Evolutionary conservation across 1,140 invertebrate genomes (phyloP).

Genomic region (Drosophila arawakana): DNA sequence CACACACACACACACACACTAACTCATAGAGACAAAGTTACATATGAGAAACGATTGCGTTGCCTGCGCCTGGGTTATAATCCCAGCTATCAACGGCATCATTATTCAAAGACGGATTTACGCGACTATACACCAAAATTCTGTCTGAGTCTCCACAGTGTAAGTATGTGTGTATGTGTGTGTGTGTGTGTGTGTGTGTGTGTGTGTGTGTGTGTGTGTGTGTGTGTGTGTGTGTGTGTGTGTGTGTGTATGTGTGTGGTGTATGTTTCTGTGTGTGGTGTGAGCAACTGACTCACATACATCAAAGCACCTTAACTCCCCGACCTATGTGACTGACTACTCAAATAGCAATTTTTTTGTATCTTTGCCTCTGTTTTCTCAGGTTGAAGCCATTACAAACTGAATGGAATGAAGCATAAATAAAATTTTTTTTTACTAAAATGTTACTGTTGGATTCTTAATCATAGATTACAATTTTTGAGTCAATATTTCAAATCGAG

Average conservation of each 20-base stretch:
- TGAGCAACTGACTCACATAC: conserved; percentile 64
- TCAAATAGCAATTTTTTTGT: conserved; percentile 66
- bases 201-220: conserved; percentile 20
- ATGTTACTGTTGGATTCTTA: too few species aligned
- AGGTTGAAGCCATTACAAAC: not conserved
- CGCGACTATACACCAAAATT: conserved; percentile 57
- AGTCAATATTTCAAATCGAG: too few species aligned
- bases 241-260: conserved; percentile 1
- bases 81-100: conserved; percentile 79
- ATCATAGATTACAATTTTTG: too few species aligned
- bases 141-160: conserved; percentile 2
- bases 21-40: not conserved
- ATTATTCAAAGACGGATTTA: conserved; percentile 80
- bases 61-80: conserved; percentile 52
- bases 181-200: conserved; percentile 10
- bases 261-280: conserved; percentile 18
- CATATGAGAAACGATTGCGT: conserved; percentile 19
- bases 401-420: too few species aligned
- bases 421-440: not conserved
- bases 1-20: conserved; percentile 8
- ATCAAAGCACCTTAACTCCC: conserved; percentile 72
- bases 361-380: not conserved
- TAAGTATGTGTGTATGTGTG: not conserved
- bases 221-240: not conserved
- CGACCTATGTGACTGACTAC: conserved; percentile 44